A percentile compares a stretch with the other conserved stretches of the same genome.
Conservation (phyloP, 2,888 invertebrate genomes). For the Ormyrus rosae region DNA sequence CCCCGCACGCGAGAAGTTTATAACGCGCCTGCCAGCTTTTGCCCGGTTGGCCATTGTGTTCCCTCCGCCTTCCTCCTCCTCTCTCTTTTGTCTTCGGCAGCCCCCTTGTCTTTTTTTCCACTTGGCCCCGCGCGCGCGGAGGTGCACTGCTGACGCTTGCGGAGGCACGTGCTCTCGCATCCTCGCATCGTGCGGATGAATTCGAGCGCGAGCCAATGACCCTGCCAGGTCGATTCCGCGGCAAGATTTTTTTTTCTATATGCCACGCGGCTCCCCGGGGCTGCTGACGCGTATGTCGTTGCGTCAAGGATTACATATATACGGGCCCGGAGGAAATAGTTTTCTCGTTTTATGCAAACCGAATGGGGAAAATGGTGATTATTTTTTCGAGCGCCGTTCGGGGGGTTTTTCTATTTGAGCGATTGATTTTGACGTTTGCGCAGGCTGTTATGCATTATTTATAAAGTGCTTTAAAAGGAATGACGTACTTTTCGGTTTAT, state of each 20-base stretch:
- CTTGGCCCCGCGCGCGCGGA: background rate
- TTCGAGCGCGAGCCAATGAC: conserved; percentile 34
- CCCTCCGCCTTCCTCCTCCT: conserved; percentile 22
- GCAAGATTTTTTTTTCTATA: background rate
- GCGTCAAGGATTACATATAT: too few relatives aligned
- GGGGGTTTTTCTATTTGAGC: too few relatives aligned
- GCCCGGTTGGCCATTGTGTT: too few relatives aligned
- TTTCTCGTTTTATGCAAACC: too few relatives aligned
- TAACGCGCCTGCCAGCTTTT: too few relatives aligned
- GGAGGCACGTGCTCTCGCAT: background rate
- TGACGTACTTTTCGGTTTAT: too few relatives aligned
- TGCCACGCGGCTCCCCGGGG: background rate
- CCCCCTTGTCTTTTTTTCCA: conserved; percentile 8
- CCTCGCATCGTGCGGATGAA: conserved; percentile 22
- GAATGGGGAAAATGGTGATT: too few relatives aligned
- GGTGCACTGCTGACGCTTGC: conserved; percentile 1
- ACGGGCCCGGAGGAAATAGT: too few relatives aligned
- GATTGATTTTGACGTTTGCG: background rate
- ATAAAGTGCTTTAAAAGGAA: background rate
- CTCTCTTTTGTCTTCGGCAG: conserved; percentile 33
- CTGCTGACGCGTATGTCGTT: background rate
- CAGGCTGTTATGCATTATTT: background rate
- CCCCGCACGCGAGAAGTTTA: too few relatives aligned
- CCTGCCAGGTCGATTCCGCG: background rate
- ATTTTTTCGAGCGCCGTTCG: too few relatives aligned